Evolutionary conservation across 2,888 invertebrate genomes (phyloP), one percentile per base, ranked within the genome.

Genomic region (Diachrysia chrysitis): DNA sequence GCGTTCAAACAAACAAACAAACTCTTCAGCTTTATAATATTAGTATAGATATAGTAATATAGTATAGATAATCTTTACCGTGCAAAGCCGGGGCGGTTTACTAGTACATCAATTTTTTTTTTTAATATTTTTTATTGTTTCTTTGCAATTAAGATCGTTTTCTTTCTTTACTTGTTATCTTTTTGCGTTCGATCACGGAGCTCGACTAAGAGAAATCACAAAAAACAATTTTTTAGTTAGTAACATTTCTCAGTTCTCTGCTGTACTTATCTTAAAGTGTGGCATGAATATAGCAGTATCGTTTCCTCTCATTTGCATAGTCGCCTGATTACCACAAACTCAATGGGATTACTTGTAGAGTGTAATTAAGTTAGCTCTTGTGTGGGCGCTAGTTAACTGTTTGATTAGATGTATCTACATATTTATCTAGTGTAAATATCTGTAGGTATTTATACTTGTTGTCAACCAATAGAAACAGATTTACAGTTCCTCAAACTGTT

Each of bases 291-390:
- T 60, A 55, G 14, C 25, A 54, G 21, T 57, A 55, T 62, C 58
- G 58, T 71, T 59, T 35, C 32, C 14, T 17, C 79, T 66, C 64
- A 78, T 78, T 64, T 81, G 64, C 62, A 79, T 78, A 59, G 37
- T 17, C 37, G 25, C 55, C 71, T 81, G 68, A 81, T 71, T 78
- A 79, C 61, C 35, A n/a, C 23, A 6, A 81, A 79, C 67, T 73
- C 66, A 66, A 71, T 65, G 48, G 71, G 65, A 79, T 78, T 71
- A 79, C 65, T 58, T 57, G 71, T 75, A 71, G 63, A 81, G 54
- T 16, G 59, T 74, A 66, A 78, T 78, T 71, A 69, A 62, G 70
- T 69, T 68, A 46, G 46, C 12, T 53, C 53, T 51, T 62, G 63
- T 59, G 46, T 51, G 25, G 19, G n/a, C 16, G 21, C 23, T 61